A percentile compares a stretch with the other conserved stretches of the same genome.
phyloP scores from a whole-genome alignment of 1,140 invertebrate species.

The Plectrocnemia conspersa region DNA sequence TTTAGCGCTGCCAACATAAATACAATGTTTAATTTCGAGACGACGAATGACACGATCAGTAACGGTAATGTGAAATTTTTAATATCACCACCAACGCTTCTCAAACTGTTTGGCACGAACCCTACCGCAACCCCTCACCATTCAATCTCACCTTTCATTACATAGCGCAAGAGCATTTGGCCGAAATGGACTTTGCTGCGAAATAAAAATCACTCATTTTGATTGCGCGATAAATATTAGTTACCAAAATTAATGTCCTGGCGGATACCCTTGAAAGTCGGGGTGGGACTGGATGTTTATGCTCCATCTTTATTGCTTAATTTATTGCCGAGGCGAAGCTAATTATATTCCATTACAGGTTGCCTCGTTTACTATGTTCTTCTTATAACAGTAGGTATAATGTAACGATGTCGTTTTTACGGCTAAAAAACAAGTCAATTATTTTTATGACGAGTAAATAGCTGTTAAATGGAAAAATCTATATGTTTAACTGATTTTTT shows the following conservation, averaged over 20 bases:
- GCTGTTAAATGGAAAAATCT: no score
- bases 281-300: neutral
- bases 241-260: conserved; percentile 39
- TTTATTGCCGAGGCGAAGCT: neutral
- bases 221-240: conserved; percentile 37
- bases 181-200: conserved; percentile 18
- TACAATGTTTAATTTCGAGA: no score
- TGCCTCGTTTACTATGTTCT: neutral
- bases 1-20: no score
- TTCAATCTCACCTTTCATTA: conserved; percentile 32
- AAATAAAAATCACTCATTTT: conserved; percentile 35
- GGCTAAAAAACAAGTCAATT: no score
- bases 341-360: conserved; percentile 4
- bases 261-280: conserved; percentile 34
- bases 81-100: no score
- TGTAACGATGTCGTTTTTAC: neutral
- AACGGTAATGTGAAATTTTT: no score
- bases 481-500: no score
- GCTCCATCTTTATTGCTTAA: conserved; percentile 6
- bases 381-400: neutral
- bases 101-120: no score
- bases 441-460: no score
- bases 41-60: no score
- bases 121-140: neutral
- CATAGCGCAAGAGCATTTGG: neutral